Conservation (phyloP, 2,113 vertebrate species). For the Neotragus moschatus region DNA sequence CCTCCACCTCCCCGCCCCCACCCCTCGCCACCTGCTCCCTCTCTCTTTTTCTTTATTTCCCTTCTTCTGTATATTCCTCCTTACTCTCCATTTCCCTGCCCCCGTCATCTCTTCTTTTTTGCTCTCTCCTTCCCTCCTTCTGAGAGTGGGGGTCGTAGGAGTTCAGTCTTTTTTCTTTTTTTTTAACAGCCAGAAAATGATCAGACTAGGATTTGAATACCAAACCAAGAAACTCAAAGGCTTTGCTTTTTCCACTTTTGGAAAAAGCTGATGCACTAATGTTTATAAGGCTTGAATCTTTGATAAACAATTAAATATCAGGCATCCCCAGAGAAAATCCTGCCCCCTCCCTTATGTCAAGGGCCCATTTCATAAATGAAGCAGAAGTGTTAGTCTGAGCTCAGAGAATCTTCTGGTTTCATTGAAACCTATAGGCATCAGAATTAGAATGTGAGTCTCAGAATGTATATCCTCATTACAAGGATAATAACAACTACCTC, state of each 20-base stretch:
- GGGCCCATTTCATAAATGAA: neutral
- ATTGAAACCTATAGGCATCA: neutral
- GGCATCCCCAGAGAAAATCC: neutral
- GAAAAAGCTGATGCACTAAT: neutral
- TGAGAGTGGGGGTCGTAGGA: neutral
- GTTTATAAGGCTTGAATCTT: neutral
- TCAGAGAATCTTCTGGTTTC: neutral
- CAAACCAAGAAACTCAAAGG: neutral
- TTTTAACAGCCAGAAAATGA: neutral
- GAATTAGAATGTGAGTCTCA: neutral
- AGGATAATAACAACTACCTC: neutral
- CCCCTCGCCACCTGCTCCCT: too few relatives aligned
- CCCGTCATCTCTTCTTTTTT: neutral
- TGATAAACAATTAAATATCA: neutral
- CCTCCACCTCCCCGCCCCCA: neutral
- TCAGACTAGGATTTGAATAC: neutral
- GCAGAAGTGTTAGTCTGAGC: neutral
- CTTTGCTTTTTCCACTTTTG: neutral
- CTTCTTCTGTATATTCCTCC: neutral
- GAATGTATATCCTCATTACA: neutral
- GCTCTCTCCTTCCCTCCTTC: neutral
- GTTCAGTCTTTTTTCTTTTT: neutral
- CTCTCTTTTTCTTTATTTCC: neutral
- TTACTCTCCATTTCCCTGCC: neutral
- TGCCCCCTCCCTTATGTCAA: neutral